These are phyloP conservation scores for Trichoplax adhaerens DNA, from an alignment of 37 sponge, comb jelly and placozoan genomes.

Conservation along the genomic window DNA sequence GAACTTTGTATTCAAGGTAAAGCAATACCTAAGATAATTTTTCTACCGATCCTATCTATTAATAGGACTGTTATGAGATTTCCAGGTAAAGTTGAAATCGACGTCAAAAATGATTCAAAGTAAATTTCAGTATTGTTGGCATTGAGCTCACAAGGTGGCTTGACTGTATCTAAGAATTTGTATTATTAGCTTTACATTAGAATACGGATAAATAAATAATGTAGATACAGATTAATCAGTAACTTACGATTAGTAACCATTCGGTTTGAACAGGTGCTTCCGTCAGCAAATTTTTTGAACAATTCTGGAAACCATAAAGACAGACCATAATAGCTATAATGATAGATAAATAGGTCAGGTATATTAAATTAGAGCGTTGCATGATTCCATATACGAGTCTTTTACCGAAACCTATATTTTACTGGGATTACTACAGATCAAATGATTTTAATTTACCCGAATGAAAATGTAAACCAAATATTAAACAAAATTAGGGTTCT, in stretches of 20 bases:
- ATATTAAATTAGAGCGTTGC: not conserved
- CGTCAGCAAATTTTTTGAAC: constrained; percentile 15
- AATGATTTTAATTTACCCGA: constrained; percentile 34
- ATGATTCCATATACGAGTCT: not conserved
- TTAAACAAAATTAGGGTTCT: constrained; percentile 20
- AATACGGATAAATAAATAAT: too few relatives aligned
- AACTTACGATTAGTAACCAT: too few relatives aligned
- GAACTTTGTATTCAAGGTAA: too few relatives aligned
- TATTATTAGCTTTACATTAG: too few relatives aligned
- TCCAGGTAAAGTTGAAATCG: constrained; percentile 7
- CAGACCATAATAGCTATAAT: constrained; percentile 72
- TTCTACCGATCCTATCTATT: constrained; percentile 3
- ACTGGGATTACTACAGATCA: not conserved
- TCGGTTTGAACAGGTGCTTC: too few relatives aligned
- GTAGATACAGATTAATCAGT: too few relatives aligned
- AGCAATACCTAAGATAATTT: too few relatives aligned
- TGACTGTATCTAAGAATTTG: too few relatives aligned
- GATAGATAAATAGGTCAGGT: not conserved
- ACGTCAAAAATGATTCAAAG: constrained; percentile 7
- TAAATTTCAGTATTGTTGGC: constrained; percentile 4
- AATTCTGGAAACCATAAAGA: constrained; percentile 89
- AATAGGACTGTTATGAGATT: constrained; percentile 5
- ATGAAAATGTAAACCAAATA: constrained; percentile 46
- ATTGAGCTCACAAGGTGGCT: not conserved
- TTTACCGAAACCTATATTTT: not conserved